Percentiles rank a stretch among this genome's conserved stretches.
These are phyloP conservation scores for Agrochola circellaris DNA, from an alignment of 2,888 invertebrate species.

Conservation along the genomic window DNA sequence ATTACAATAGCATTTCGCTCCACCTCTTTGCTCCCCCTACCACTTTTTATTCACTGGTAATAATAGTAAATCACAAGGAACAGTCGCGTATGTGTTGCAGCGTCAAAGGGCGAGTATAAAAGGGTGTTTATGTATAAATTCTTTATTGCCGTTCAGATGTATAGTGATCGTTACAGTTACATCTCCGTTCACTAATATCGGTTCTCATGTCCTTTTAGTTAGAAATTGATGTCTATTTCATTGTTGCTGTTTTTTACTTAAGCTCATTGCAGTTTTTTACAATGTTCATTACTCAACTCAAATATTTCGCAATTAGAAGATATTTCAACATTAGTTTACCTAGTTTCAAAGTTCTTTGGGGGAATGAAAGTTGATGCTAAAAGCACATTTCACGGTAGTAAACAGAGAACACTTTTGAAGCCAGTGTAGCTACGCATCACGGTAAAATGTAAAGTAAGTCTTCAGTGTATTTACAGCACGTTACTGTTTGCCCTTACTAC, in stretches of 20 bases:
- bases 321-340: slow-evolving; percentile 20
- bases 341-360: slow-evolving; percentile 21
- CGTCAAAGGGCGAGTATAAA: slow-evolving; percentile 78
- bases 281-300: slow-evolving; percentile 8
- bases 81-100: slow-evolving; percentile 81
- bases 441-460: slow-evolving; percentile 26
- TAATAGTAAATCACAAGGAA: slow-evolving; percentile 89
- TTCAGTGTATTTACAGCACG: slow-evolving; percentile 40
- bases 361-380: slow-evolving; percentile 27
- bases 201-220: slow-evolving; percentile 38
- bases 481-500: neutral
- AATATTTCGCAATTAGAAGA: neutral
- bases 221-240: slow-evolving; percentile 14
- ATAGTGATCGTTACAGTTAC: slow-evolving; percentile 68
- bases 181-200: slow-evolving; percentile 35
- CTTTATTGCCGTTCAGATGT: slow-evolving; percentile 67
- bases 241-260: slow-evolving; percentile 1
- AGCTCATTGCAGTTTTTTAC: neutral
- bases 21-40: slow-evolving; percentile 90
- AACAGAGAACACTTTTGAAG: slow-evolving; percentile 45
- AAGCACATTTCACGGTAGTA: slow-evolving; percentile 47
- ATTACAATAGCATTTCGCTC: slow-evolving; percentile 88
- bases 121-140: slow-evolving; percentile 82
- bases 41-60: slow-evolving; percentile 90
- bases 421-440: slow-evolving; percentile 34